Percentiles rank a stretch among this genome's conserved stretches.
Evolutionary conservation across 30 jellyfish, hydroid and myxozoan genomes (phyloP).

Genomic region (Chrysaora quinquecirrha): DNA sequence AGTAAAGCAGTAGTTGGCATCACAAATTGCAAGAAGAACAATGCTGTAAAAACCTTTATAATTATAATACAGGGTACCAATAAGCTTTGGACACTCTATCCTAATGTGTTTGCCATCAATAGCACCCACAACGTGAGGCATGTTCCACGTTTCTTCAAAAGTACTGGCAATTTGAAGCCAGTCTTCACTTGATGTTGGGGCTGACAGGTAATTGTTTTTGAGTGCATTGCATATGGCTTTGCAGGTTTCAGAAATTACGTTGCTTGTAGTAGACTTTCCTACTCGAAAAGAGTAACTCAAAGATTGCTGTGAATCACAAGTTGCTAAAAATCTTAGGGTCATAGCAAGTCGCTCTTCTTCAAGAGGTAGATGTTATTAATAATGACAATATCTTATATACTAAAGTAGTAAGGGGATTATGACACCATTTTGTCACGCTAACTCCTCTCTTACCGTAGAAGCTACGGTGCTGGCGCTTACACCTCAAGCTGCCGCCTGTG

Average conservation of each 20-base stretch:
- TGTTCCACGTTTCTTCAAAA: conserved; percentile 35
- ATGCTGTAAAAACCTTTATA: conserved; percentile 53
- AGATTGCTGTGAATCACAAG: conserved; percentile 67
- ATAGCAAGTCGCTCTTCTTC: conserved; percentile 48
- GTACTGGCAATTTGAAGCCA: conserved; percentile 13
- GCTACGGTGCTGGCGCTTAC: no score
- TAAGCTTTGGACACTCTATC: conserved; percentile 40
- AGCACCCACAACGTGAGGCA: conserved; percentile 46
- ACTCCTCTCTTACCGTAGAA: no score
- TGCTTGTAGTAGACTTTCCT: conserved; percentile 38
- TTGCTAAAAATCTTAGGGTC: conserved; percentile 62
- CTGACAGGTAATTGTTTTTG: background rate
- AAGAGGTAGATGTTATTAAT: no score
- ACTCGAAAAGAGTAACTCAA: conserved; percentile 37
- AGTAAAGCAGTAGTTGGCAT: conserved; percentile 54
- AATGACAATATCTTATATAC: no score
- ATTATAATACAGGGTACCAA: conserved; percentile 40
- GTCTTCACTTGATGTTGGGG: background rate
- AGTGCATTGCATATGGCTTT: conserved; percentile 20
- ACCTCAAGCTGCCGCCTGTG: no score
- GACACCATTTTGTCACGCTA: no score
- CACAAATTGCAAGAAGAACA: conserved; percentile 58
- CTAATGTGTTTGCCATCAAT: conserved; percentile 40
- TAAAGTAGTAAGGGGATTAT: no score
- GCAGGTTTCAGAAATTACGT: conserved; percentile 27